Percentiles rank a stretch among this genome's conserved stretches.
phyloP scores from a whole-genome alignment of 2,888 invertebrate species.

The Drosophila mettleri region DNA sequence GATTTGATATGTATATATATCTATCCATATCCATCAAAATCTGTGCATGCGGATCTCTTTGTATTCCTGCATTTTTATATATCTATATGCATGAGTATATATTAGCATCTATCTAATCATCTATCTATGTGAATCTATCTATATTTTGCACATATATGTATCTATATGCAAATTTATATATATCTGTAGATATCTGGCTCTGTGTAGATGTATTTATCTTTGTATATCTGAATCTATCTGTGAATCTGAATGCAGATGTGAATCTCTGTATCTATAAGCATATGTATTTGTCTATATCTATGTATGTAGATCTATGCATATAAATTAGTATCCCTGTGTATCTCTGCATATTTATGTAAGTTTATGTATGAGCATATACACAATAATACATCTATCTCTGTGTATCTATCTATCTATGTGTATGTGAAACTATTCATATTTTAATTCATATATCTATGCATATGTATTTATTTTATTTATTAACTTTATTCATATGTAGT shows the following conservation, averaged over 20 bases:
- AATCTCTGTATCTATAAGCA: no score
- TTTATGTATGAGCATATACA: no score
- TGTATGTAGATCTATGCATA: neutral
- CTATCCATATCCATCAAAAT: neutral
- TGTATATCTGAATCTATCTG: neutral
- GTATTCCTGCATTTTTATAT: neutral
- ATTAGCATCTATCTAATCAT: neutral
- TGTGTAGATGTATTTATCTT: neutral
- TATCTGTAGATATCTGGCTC: neutral
- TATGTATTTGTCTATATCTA: neutral
- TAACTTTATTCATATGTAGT: no score
- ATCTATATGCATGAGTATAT: neutral
- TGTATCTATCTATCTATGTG: neutral
- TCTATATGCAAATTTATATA: neutral
- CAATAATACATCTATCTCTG: no score
- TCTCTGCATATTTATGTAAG: neutral
- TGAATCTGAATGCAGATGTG: no score
- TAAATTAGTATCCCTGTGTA: no score
- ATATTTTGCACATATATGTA: neutral
- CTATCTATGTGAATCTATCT: neutral
- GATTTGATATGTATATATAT: neutral
- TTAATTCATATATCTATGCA: no score
- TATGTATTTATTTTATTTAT: no score
- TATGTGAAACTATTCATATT: no score
- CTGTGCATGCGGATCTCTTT: no score